Evolutionary conservation across 1,140 invertebrate species (phyloP).

Genomic region (Lepidurus arcticus): DNA sequence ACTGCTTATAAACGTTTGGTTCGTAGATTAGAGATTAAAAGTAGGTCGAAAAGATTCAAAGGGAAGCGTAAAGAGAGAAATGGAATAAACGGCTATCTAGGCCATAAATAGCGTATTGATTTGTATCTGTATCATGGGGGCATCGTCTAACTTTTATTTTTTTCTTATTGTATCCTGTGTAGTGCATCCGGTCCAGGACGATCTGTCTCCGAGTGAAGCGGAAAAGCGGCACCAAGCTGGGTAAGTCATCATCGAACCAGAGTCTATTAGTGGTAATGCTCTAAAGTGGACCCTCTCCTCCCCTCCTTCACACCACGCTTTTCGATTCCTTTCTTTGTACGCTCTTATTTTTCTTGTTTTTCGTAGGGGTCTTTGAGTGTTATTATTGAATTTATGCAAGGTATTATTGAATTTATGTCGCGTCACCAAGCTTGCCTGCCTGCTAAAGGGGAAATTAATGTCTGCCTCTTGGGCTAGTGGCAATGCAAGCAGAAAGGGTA

Average conservation of each 20-base stretch:
- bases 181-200: slow-evolving; percentile 90
- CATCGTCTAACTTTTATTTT: slow-evolving; percentile 22
- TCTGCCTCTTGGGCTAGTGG: too few species aligned
- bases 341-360: slow-evolving; percentile 29
- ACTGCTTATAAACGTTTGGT: too few species aligned
- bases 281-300: slow-evolving; percentile 32
- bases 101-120: not conserved
- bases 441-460: too few species aligned
- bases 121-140: not conserved
- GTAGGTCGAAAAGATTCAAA: not conserved
- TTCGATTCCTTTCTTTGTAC: slow-evolving; percentile 25
- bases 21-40: not conserved
- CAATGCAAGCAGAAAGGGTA: too few species aligned
- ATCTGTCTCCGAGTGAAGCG: slow-evolving; percentile 87
- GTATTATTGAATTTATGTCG: not conserved
- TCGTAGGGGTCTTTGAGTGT: not conserved
- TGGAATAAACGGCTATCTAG: not conserved
- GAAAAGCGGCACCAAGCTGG: slow-evolving; percentile 72
- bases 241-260: slow-evolving; percentile 56
- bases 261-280: slow-evolving; percentile 16
- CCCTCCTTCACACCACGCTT: slow-evolving; percentile 16
- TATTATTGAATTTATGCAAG: not conserved
- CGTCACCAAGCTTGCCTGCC: too few species aligned
- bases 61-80: not conserved
- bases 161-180: slow-evolving; percentile 46